Base-by-base conservation (phyloP, 2,797 vertebrate species). In the Coilia nasus region DNA sequence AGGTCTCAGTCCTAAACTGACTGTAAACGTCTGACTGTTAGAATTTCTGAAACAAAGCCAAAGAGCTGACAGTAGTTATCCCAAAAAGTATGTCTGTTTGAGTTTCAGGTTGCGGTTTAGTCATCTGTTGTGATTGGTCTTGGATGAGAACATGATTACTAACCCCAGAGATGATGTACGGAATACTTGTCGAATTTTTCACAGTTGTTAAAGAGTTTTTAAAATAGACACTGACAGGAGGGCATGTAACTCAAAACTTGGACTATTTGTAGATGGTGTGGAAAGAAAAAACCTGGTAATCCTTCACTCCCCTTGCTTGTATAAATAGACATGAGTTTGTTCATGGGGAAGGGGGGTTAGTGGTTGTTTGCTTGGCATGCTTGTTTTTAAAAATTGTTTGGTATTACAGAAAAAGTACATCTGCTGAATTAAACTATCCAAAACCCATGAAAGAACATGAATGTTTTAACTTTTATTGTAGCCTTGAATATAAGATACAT, bases 331-430 rank as follows among this genome's bases (percentile, higher is more conserved):
- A 83, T 64, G 57, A 87, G 88, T 81, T 89, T 91, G 88, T 92
- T 93, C 86, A 90, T 46, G 35, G 71, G 71, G 71, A 44, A 78
- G 35, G 54, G 88, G 89, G 86, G 86, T 88, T 88, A 90, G 90
- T 91, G 89, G 89, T 86, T 91, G 91, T 92, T 94, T 92, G 87
- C 88, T 83, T 88, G 89, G 90, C 89, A 91, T 92, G 92, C 91
- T 93, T 94, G 91, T 93, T 94, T 93, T 93, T 86, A 90, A 92
- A 90, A 92, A 88, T 88, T 88, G 83, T 82, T 82, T 86, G 41
- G 83, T 7, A 31, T 14, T 3, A 41, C 41, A 35, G n/a, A 78
- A 17, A n/a, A 71, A 12, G 50, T 54, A 71, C 23, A 3, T 17
- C 2, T 35, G 14, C 31, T 35, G 67, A 17, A 35, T 35, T 35